Evolutionary conservation across 2,888 invertebrate species (phyloP), one percentile per base, ranked within the genome.

Genomic region (Hoplodrina blanda): DNA sequence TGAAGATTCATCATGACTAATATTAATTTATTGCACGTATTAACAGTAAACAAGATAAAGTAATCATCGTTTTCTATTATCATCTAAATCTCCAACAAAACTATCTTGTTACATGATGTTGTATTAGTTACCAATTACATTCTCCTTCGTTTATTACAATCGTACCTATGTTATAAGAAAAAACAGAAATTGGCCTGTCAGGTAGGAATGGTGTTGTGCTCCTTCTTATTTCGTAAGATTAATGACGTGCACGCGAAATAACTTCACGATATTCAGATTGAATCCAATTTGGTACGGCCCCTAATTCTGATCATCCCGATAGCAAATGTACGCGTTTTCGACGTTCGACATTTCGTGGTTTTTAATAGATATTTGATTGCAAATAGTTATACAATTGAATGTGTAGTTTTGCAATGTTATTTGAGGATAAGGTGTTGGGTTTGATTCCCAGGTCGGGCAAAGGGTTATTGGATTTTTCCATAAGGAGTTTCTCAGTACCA

Each of bases 121-220:
- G 19, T 59, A 62, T 59, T 55, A 72, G 13, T 77, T 59, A 46
- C 50, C 54, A 66, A 76, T 59, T 72, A 77, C 54, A 72, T 25
- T 11, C 20, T 46, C 37, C 4, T 20, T 46, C 62, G 61, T 52
- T 62, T 62, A 56, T 50, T 56, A 75, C 56, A 73, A 49, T 60
- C 17, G 41, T 46, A 25, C 25, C 25, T 25, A 46, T 46, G 17
- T 46, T 41, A 69, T 25, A 54, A 20, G 77, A 62, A 67, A 73
- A 65, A 59, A 66, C 50, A 62, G 11, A 60, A 63, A 73, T 73
- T 78, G 46, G 33, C 46, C 59, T 78, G 67, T 73, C 73, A 78
- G 56, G 62, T 50, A 73, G 50, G 25, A 77, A 19, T 37, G 19
- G 33, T 33, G 25, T 25, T 44, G 49, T 64, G 33, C 57, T 52